These are phyloP conservation scores for Rhagophthalmus giganteus DNA, from an alignment of 2,888 invertebrate genomes.

Conservation along the genomic window DNA sequence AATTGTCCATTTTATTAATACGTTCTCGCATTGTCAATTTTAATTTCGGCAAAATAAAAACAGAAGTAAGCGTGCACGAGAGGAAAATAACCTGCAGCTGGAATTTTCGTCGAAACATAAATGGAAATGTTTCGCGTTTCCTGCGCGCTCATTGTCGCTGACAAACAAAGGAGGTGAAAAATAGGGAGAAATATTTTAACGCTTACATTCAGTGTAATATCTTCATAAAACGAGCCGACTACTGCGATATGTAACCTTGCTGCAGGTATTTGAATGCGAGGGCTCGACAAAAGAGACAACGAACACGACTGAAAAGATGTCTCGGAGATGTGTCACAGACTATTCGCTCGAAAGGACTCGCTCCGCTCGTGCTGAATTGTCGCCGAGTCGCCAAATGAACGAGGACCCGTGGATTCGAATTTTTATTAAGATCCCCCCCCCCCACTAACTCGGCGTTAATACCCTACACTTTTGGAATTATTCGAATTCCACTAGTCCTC, in stretches of 20 bases:
- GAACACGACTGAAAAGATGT: conserved; percentile 33
- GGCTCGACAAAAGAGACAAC: conserved; percentile 32
- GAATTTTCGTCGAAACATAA: conserved; percentile 17
- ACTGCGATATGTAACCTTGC: conserved; percentile 18
- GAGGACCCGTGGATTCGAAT: conserved; percentile 15
- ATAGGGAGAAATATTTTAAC: conserved; percentile 26
- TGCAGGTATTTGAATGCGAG: conserved; percentile 36
- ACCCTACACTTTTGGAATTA: conserved; percentile 9
- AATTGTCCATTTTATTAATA: too few relatives aligned
- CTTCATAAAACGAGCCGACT: conserved; percentile 31
- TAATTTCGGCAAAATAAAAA: too few relatives aligned
- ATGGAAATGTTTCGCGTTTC: conserved; percentile 16
- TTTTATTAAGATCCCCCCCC: conserved; percentile 21
- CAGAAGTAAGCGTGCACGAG: background rate
- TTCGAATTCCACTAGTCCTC: conserved; percentile 6
- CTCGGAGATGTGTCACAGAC: conserved; percentile 37
- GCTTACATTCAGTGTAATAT: conserved; percentile 31
- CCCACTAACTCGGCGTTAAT: conserved; percentile 12
- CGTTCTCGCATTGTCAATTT: too few relatives aligned
- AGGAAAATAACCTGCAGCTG: conserved; percentile 9
- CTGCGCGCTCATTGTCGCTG: conserved; percentile 13
- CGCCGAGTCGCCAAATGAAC: conserved; percentile 24
- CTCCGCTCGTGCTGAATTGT: conserved; percentile 20
- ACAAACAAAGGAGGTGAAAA: conserved; percentile 25
- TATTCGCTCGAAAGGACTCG: conserved; percentile 26